phyloP scores from a whole-genome alignment of 2,888 invertebrate species.

The Callimorpha dominula region DNA sequence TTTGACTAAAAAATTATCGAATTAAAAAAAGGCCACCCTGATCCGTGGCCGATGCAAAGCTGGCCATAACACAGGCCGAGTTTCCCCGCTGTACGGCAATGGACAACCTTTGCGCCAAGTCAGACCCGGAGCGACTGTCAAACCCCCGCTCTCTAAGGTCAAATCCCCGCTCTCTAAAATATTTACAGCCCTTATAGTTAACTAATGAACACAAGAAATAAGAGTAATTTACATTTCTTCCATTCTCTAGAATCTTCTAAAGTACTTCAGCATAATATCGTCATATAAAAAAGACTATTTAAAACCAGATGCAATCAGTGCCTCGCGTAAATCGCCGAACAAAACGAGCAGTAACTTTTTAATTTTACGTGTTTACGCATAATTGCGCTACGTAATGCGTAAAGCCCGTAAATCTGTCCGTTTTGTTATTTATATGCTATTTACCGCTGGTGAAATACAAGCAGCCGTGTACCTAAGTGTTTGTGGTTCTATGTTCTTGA shows the following conservation, averaged over 20 bases:
- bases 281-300: constrained; percentile 6
- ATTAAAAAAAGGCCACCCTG: no score
- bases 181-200: no score
- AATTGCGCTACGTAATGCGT: constrained; percentile 61
- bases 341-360: constrained; percentile 57
- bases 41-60: no score
- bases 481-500: constrained; percentile 36
- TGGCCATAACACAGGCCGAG: no score
- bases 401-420: constrained; percentile 66
- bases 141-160: no score
- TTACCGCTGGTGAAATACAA: constrained; percentile 54
- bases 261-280: background rate
- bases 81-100: no score
- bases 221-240: background rate
- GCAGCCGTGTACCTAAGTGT: constrained; percentile 46
- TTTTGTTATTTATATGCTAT: constrained; percentile 66
- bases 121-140: no score
- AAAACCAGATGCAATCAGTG: constrained; percentile 46
- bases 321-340: constrained; percentile 20
- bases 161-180: no score
- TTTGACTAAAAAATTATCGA: no score
- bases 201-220: no score
- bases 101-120: no score
- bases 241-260: background rate
- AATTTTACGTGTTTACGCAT: constrained; percentile 69